Conservation (phyloP, 2,113 vertebrate species). For the Gallinago undulata region DNA sequence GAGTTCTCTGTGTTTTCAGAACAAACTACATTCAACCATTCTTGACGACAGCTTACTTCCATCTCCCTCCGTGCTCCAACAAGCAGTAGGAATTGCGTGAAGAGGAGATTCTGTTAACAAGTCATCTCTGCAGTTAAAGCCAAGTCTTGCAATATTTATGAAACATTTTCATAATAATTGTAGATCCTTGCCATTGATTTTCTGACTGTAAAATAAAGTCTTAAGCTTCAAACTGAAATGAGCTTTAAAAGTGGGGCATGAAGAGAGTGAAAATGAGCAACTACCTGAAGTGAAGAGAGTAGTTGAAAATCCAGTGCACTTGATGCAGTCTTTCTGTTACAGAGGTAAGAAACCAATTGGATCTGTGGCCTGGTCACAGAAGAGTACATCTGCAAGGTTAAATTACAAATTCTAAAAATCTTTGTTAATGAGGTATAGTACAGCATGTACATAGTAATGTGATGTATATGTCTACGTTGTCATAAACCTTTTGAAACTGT, state of each 20-base stretch:
- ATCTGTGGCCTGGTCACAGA: background rate
- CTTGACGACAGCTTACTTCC: background rate
- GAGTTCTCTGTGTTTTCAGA: background rate
- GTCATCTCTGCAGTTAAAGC: background rate
- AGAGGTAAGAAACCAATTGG: background rate
- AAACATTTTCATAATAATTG: background rate
- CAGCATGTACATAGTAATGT: constrained; percentile 11
- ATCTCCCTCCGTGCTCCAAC: background rate
- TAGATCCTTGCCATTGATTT: background rate
- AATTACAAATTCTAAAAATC: constrained; percentile 24
- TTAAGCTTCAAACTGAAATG: background rate
- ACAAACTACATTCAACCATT: background rate
- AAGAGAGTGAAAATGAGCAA: background rate
- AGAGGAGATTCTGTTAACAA: background rate
- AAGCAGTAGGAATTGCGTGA: fast-evolving
- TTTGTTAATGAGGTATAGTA: background rate
- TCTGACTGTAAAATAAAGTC: background rate
- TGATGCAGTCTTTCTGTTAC: background rate
- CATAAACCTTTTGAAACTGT: constrained; percentile 19
- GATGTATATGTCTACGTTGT: background rate
- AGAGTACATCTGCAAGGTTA: background rate
- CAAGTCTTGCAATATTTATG: background rate
- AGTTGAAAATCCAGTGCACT: background rate
- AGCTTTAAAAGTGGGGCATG: background rate
- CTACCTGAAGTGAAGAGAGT: background rate